These are phyloP conservation scores for Dryas iulia DNA, from an alignment of 1,140 invertebrate genomes.

Conservation along the genomic window DNA sequence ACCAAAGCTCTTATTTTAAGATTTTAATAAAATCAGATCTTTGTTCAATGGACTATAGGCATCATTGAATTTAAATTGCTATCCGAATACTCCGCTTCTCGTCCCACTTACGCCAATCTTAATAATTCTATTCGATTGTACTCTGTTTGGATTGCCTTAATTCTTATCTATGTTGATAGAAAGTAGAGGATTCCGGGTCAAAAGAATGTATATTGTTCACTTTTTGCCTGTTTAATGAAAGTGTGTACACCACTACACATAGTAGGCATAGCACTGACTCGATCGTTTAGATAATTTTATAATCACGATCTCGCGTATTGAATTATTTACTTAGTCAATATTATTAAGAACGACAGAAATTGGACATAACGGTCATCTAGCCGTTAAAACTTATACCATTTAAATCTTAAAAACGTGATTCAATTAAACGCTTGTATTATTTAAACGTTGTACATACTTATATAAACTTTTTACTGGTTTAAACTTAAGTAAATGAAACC, in stretches of 20 bases:
- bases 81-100: slow-evolving; percentile 25
- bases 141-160: slow-evolving; percentile 53
- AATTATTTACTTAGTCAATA: slow-evolving; percentile 11
- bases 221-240: slow-evolving; percentile 26
- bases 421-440: too few species aligned
- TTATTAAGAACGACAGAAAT: background rate
- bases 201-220: slow-evolving; percentile 31
- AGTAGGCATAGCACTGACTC: background rate
- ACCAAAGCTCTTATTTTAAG: too few species aligned
- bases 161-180: slow-evolving; percentile 54
- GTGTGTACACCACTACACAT: slow-evolving; percentile 15
- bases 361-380: background rate
- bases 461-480: too few species aligned
- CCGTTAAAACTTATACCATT: background rate
- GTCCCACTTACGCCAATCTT: slow-evolving; percentile 61
- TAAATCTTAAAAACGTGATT: background rate
- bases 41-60: slow-evolving; percentile 25
- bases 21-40: slow-evolving; percentile 14
- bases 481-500: too few species aligned
- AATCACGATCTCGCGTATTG: slow-evolving; percentile 16
- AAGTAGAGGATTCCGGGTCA: slow-evolving; percentile 35
- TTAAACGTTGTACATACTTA: background rate
- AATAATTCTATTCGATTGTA: slow-evolving; percentile 49
- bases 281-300: slow-evolving; percentile 11
- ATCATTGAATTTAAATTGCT: slow-evolving; percentile 40